phyloP scores from a whole-genome alignment of 2,113 vertebrate species.

The Condylura cristata region DNA sequence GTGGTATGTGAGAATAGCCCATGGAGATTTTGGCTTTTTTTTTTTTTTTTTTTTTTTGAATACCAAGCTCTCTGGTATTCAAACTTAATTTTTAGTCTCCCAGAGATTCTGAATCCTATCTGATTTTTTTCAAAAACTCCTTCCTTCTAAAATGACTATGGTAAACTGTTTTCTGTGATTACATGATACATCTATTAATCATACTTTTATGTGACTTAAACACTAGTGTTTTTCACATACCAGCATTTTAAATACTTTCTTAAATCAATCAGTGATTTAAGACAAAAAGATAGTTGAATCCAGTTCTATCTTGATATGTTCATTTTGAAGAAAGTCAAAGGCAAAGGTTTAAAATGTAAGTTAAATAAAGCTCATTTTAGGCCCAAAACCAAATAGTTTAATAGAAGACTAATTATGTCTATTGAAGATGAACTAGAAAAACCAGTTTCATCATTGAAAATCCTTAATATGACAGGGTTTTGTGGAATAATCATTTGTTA shows the following conservation, averaged over 20 bases:
- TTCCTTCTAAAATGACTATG: neutral
- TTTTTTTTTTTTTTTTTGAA: neutral
- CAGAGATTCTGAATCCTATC: neutral
- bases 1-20: neutral
- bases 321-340: slow-evolving; percentile 19
- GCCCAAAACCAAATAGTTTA: neutral
- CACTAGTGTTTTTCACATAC: neutral
- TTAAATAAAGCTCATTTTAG: neutral
- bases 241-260: neutral
- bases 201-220: neutral
- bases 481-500: neutral
- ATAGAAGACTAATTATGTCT: neutral
- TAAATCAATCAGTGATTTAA: neutral
- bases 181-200: neutral
- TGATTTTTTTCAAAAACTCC: neutral
- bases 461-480: neutral
- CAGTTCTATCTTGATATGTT: neutral
- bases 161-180: neutral
- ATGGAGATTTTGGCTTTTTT: neutral
- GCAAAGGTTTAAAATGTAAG: neutral
- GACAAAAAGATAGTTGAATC: neutral
- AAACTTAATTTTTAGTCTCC: neutral
- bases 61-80: neutral
- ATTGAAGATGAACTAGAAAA: neutral
- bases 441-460: neutral